Evolutionary conservation across 2,888 invertebrate species (phyloP).

Genomic region (Andrena bicolor): DNA sequence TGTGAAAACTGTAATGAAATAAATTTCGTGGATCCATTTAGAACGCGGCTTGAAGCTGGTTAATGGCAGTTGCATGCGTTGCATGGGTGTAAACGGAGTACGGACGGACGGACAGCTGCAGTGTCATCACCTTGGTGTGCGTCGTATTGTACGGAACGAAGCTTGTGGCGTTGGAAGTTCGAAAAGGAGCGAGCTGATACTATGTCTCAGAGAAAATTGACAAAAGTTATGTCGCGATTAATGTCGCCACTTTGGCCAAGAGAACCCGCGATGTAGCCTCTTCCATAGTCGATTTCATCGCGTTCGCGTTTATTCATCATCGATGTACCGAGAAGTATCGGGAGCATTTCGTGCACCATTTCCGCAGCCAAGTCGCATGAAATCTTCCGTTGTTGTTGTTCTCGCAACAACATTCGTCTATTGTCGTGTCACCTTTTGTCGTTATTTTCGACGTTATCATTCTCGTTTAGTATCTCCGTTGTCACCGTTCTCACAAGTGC

Average conservation of each 20-base stretch:
- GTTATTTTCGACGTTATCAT: slow-evolving; percentile 52
- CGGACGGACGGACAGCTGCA: slow-evolving; percentile 58
- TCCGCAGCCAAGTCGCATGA: slow-evolving; percentile 58
- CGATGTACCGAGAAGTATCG: slow-evolving; percentile 67
- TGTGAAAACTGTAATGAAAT: background rate
- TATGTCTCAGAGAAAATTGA: slow-evolving; percentile 67
- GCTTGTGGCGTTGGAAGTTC: slow-evolving; percentile 51
- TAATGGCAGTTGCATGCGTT: slow-evolving; percentile 57
- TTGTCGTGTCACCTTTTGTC: slow-evolving; percentile 46
- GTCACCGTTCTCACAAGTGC: slow-evolving; percentile 62
- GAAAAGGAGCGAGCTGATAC: slow-evolving; percentile 53
- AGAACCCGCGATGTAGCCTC: slow-evolving; percentile 71
- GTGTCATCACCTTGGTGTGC: slow-evolving; percentile 61
- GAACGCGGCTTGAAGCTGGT: slow-evolving; percentile 44
- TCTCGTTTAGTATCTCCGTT: slow-evolving; percentile 41
- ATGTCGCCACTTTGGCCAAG: slow-evolving; percentile 56
- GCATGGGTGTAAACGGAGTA: slow-evolving; percentile 65
- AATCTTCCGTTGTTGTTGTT: slow-evolving; percentile 48
- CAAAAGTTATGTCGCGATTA: slow-evolving; percentile 49
- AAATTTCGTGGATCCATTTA: slow-evolving; percentile 6
- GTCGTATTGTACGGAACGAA: slow-evolving; percentile 37
- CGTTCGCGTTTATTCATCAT: slow-evolving; percentile 66
- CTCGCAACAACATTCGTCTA: slow-evolving; percentile 44
- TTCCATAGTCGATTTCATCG: slow-evolving; percentile 37
- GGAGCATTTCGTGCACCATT: slow-evolving; percentile 60